Evolutionary conservation across 2,888 invertebrate species (phyloP).

Genomic region (Oscheius sp.): DNA sequence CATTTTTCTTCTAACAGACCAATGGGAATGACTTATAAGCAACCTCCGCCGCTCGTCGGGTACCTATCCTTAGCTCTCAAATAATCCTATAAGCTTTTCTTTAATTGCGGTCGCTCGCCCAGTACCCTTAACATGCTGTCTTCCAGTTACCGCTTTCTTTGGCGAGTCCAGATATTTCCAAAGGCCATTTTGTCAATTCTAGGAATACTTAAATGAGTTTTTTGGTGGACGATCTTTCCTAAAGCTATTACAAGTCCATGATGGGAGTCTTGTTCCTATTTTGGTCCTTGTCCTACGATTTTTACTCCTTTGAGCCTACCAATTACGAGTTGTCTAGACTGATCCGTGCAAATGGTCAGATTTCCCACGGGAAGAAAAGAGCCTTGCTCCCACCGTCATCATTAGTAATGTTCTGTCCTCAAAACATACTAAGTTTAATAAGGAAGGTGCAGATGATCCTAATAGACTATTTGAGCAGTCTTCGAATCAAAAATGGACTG

Average conservation of each 20-base stretch:
- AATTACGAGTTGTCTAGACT: slow-evolving; percentile 15
- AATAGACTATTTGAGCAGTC: slow-evolving; percentile 9
- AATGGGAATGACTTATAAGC: slow-evolving; percentile 1
- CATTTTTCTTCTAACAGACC: too few relatives aligned
- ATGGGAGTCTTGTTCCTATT: too few relatives aligned
- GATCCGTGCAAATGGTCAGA: not conserved
- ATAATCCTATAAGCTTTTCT: slow-evolving; percentile 4
- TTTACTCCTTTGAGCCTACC: not conserved
- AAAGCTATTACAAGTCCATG: too few relatives aligned
- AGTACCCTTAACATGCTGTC: too few relatives aligned
- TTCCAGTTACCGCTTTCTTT: too few relatives aligned
- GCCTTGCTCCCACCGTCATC: not conserved
- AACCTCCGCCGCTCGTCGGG: not conserved
- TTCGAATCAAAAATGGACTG: slow-evolving; percentile 24
- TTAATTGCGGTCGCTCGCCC: slow-evolving; percentile 3
- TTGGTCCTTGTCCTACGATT: too few relatives aligned
- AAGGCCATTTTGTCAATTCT: too few relatives aligned
- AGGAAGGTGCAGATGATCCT: slow-evolving; percentile 18
- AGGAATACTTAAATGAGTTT: too few relatives aligned
- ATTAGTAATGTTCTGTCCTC: too few relatives aligned
- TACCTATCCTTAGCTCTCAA: not conserved
- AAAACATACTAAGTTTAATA: not conserved
- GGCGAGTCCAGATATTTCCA: too few relatives aligned
- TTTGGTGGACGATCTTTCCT: too few relatives aligned
- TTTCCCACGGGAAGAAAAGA: not conserved